Evolutionary conservation across 37 sponge, comb jelly and placozoan species (phyloP), one percentile per base, ranked within the genome.

Genomic region (Eunapius fragilis): DNA sequence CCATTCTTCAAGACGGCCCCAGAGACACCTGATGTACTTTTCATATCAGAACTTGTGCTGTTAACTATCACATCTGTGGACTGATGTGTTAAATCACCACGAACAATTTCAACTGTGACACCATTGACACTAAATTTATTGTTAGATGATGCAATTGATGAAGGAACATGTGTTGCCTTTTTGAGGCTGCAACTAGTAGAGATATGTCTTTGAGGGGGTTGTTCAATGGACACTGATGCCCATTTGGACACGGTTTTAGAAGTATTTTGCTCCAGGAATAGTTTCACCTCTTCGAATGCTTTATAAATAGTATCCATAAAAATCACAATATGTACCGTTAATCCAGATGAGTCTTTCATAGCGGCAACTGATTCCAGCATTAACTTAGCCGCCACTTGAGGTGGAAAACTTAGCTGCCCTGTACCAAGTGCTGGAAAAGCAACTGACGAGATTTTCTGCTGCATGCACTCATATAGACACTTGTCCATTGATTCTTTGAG

Each of bases 401-500:
- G 38, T n/a, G 92, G 89, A 71, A 75, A 92, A 9, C 72, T 28
- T 31, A 88, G 83, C 17, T 70, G 68, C 27, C 92, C 92, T 41
- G 92, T 83, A 10, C 92, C 92, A 88, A 92, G 80, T 30, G 92
- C 75, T 37, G 92, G 92, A 34, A 92, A 81, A 4, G 89, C 88
- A 67, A 92, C 68, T 50, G 89, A 84, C 6, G 26, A 76, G 2
- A 81, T 67, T 76, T 49, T 32, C 17, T 37, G 49, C 12, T 26
- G 23, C 25, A 22, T 49, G 48, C 92, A 88, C 28, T 76, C 73
- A 2, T 85, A 19, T 48, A 92, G 26, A 27, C 84, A 87, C 31
- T 85, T 85, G 0, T 79, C 17, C 31, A 92, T 76, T n/a, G 69
- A 50, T 12, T 32, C 69, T 23, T 35, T 45, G 72, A 92, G 69